Base-by-base conservation (phyloP, 2,797 vertebrate species). In the Enoplosus armatus region DNA sequence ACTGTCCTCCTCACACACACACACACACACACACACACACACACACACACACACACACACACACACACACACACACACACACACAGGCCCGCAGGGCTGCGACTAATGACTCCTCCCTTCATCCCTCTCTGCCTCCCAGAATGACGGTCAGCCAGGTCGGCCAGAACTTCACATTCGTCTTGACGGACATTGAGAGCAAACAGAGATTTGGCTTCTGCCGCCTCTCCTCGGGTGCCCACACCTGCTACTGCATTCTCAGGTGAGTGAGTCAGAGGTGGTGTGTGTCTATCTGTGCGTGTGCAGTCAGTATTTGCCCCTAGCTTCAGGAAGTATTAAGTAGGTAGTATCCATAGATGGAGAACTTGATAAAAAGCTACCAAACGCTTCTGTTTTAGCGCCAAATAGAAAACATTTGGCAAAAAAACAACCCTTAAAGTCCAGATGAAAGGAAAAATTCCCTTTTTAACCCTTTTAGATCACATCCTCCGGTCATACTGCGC, bases 131-230 rank as follows among this genome's bases (percentile, higher is more conserved):
- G 12, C 8, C 37, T 6, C 2, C 14, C 87, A 93, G 92, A 53
- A 81, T 83, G 37, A 83, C 89, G 2, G 84, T 89, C 33, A 92
- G 83, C 73, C 92, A 93, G 58, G 89, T 92, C 0, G 91, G 91
- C 18, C 92, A 94, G 74, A 93, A 93, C 80, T 93, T 93, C 87
- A 93, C 93, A 0, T 94, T 93, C 69, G 92, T 93, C n/a, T 80
- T 94, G 88, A 94, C 93, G 8, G 93, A 94, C 81, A 91, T 94
- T 39, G 89, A 94, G 67, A 94, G 94, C 81, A 93, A 93, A 83
- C 92, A 94, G 82, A 89, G 90, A 50, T 94, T 94, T 77, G 93
- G 93, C 16, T 94, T 94, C 80, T 94, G 93, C 37, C 93, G 93
- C 27, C 89, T 94, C 8, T 94, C 93, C 16, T 91, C 92, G 0